Base-by-base conservation (phyloP, 1,140 invertebrate species). In the Heliconius eleuchia region DNA sequence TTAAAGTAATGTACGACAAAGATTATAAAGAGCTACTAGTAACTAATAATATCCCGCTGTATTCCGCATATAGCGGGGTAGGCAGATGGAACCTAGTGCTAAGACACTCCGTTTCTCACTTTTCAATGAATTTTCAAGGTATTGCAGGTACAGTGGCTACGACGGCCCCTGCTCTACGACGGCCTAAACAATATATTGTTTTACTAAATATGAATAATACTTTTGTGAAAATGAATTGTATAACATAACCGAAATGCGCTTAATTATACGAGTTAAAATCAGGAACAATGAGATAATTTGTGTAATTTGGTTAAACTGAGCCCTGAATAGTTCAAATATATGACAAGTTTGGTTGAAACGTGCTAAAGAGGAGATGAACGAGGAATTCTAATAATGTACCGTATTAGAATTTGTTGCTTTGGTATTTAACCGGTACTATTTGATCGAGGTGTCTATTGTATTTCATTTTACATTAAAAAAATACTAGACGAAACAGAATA, bases 321-420 rank as follows among this genome's bases (percentile, higher is more conserved):
- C n/a, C 55, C 27, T 7, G 60, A 66, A 66, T 66, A 66, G 60
- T 66, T 66, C 60, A 66, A 66, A 66, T 66, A 66, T 66, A 30
- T 27, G 60, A 27, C 8, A 66, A 66, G 60, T 66, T 66, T 66
- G 23, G 60, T 30, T 66, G 60, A 66, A 66, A 66, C n/a, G 27
- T 66, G 27, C n/a, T 66, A 66, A 27, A 66, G 60, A 66, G 60
- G 60, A 27, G 60, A 27, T 27, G 60, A 66, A 66, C 23, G 23
- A 27, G 60, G 60, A 27, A 66, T 66, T 66, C 60, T 66, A 66
- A 66, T 66, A 66, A 30, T 30, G 23, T 66, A 66, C 60, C 30
- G 60, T 27, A 66, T 66, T 66, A 66, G 23, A 66, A 66, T 66
- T 27, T 66, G 60, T 30, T 27, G 11, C 60, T 66, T 27, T 66